Percentiles rank a stretch among this genome's conserved stretches.
Evolutionary conservation across 2,888 invertebrate species (phyloP).

Genomic region (Hirtodrosophila cameraria): DNA sequence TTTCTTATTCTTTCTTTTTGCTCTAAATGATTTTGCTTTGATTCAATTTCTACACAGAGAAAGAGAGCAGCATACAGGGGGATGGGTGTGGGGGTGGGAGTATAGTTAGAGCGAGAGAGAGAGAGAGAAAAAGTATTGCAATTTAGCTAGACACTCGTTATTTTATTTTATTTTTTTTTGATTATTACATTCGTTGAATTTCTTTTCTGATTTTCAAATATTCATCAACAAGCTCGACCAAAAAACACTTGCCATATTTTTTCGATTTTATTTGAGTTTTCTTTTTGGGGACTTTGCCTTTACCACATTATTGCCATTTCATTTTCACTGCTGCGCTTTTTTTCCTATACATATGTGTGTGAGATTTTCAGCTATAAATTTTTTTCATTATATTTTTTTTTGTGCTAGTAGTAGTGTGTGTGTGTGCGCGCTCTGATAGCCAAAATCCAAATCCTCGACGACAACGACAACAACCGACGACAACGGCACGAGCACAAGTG

Average conservation of each 20-base stretch:
- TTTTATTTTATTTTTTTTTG: slow-evolving; percentile 18
- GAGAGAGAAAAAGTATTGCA: slow-evolving; percentile 38
- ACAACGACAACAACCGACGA: slow-evolving; percentile 46
- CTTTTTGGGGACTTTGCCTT: slow-evolving; percentile 34
- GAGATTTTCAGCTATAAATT: slow-evolving; percentile 53
- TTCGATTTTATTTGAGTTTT: too few relatives aligned
- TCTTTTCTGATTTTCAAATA: slow-evolving; percentile 25
- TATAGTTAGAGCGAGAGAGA: slow-evolving; percentile 20
- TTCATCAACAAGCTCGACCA: slow-evolving; percentile 30
- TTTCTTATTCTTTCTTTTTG: slow-evolving; percentile 51
- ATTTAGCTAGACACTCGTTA: slow-evolving; percentile 51
- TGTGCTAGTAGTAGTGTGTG: slow-evolving; percentile 18
- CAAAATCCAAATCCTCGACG: slow-evolving; percentile 74
- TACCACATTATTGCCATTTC: slow-evolving; percentile 60
- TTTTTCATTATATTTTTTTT: slow-evolving; percentile 20
- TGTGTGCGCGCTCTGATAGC: slow-evolving; percentile 60
- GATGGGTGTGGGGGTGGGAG: slow-evolving; percentile 27
- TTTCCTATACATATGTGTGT: slow-evolving; percentile 54
- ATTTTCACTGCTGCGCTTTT: slow-evolving; percentile 56
- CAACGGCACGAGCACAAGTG: slow-evolving; percentile 57
- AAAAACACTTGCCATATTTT: slow-evolving; percentile 44
- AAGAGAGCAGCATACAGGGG: slow-evolving; percentile 26
- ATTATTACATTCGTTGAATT: slow-evolving; percentile 40
- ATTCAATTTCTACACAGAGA: slow-evolving; percentile 60
- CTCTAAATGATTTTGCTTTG: slow-evolving; percentile 65